These are phyloP conservation scores for Hemicordylus capensis DNA, from an alignment of 2,113 vertebrate species.

Conservation along the genomic window DNA sequence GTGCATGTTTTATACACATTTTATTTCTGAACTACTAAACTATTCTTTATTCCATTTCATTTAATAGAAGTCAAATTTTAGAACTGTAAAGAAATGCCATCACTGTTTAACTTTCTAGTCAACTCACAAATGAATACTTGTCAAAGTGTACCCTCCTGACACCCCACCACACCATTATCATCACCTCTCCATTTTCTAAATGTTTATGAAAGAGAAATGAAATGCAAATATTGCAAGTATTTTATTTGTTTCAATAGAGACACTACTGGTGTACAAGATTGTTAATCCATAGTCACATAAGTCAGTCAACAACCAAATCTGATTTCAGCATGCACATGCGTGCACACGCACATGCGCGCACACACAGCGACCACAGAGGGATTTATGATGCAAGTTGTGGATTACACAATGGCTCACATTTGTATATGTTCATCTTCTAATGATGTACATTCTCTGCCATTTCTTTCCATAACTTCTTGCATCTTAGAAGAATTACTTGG, in stretches of 20 bases:
- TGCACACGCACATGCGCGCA: too few relatives aligned
- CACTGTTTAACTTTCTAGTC: neutral
- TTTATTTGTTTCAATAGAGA: conserved; percentile 13
- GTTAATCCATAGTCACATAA: conserved; percentile 37
- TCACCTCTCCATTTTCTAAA: neutral
- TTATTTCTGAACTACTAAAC: conserved; percentile 18
- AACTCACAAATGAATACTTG: neutral
- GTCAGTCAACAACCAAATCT: conserved; percentile 7
- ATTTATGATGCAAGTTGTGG: neutral
- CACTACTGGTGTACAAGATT: conserved; percentile 20
- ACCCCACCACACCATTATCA: neutral
- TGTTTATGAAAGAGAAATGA: neutral
- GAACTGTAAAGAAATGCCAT: neutral
- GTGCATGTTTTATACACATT: neutral
- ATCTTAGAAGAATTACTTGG: conserved; percentile 38
- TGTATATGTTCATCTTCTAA: conserved; percentile 68
- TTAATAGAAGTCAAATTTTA: neutral
- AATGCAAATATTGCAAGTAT: neutral
- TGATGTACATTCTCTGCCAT: conserved; percentile 41
- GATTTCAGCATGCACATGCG: conserved; percentile 38
- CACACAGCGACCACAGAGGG: conserved; percentile 1
- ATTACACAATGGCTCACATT: conserved; percentile 75
- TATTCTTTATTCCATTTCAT: neutral
- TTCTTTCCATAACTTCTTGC: conserved; percentile 46
- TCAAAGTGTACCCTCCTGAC: neutral